phyloP scores from a whole-genome alignment of 2,888 invertebrate species.

The Shargacucullia verbasci region DNA sequence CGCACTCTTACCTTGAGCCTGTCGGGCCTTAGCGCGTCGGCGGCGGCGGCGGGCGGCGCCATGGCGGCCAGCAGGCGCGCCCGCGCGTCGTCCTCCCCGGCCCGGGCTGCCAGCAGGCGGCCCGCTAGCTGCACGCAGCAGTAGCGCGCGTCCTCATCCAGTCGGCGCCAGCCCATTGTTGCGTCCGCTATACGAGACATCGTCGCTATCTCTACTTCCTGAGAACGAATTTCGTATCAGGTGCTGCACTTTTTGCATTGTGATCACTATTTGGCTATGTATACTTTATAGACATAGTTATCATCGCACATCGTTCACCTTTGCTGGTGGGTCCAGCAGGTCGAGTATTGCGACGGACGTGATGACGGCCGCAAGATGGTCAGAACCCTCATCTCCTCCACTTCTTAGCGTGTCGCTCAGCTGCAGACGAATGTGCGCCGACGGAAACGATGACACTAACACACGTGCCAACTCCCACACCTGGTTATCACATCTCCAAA shows the following conservation, averaged over 20 bases:
- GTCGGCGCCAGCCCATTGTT: conserved; percentile 29
- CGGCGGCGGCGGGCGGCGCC: conserved; percentile 35
- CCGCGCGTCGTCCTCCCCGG: conserved; percentile 11
- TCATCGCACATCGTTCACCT: too few species aligned
- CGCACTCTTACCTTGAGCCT: conserved; percentile 28
- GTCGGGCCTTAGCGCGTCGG: conserved; percentile 29
- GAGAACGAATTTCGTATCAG: too few species aligned
- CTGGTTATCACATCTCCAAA: conserved; percentile 4
- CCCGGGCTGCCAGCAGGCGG: conserved; percentile 28
- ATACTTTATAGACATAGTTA: too few species aligned
- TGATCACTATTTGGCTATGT: too few species aligned
- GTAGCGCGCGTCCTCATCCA: conserved; percentile 25
- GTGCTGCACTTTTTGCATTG: too few species aligned
- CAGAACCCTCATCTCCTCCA: conserved; percentile 33
- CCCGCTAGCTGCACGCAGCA: conserved; percentile 34
- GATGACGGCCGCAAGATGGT: conserved; percentile 26
- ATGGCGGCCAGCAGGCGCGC: conserved; percentile 29
- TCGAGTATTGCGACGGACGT: conserved; percentile 20
- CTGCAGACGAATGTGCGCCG: conserved; percentile 33
- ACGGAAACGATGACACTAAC: conserved; percentile 29
- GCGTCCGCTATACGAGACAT: conserved; percentile 15
- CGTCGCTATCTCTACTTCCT: conserved; percentile 4
- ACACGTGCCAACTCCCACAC: conserved; percentile 13
- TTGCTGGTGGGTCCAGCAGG: conserved; percentile 28
- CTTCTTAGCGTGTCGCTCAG: conserved; percentile 54